phyloP scores from a whole-genome alignment of 2,888 invertebrate genomes.

The Drosophila niveifrons region DNA sequence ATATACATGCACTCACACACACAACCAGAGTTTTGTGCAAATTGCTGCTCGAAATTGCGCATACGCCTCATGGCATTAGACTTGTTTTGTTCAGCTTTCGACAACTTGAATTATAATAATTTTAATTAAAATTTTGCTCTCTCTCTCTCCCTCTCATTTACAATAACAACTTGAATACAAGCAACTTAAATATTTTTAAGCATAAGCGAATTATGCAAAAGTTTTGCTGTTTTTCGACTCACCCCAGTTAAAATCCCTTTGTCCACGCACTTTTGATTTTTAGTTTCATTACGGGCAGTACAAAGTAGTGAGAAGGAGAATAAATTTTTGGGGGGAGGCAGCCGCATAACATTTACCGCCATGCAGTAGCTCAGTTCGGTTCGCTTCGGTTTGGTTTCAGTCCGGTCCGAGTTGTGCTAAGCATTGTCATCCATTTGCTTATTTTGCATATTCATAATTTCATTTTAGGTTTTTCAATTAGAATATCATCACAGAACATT shows the following conservation, averaged over 20 bases:
- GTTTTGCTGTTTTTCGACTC: conserved; percentile 70
- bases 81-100: conserved; percentile 31
- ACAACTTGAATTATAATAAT: conserved; percentile 73
- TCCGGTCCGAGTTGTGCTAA: conserved; percentile 70
- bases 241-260: not conserved
- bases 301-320: not conserved
- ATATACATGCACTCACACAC: conserved; percentile 20
- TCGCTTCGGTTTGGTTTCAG: conserved; percentile 21
- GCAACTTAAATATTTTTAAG: conserved; percentile 76
- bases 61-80: conserved; percentile 35
- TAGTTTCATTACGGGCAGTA: conserved; percentile 69
- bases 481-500: conserved; percentile 76
- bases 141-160: conserved; percentile 35
- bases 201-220: conserved; percentile 81
- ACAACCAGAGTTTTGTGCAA: conserved; percentile 21
- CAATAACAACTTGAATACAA: conserved; percentile 51
- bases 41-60: conserved; percentile 33
- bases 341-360: conserved; percentile 71
- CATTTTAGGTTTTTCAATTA: conserved; percentile 81
- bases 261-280: conserved; percentile 74
- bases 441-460: conserved; percentile 83
- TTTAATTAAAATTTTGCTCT: conserved; percentile 74
- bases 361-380: conserved; percentile 50
- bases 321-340: conserved; percentile 13
- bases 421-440: conserved; percentile 82